These are phyloP conservation scores for Zosterops hypoxanthus DNA, from an alignment of 2,113 vertebrate species.

Conservation along the genomic window DNA sequence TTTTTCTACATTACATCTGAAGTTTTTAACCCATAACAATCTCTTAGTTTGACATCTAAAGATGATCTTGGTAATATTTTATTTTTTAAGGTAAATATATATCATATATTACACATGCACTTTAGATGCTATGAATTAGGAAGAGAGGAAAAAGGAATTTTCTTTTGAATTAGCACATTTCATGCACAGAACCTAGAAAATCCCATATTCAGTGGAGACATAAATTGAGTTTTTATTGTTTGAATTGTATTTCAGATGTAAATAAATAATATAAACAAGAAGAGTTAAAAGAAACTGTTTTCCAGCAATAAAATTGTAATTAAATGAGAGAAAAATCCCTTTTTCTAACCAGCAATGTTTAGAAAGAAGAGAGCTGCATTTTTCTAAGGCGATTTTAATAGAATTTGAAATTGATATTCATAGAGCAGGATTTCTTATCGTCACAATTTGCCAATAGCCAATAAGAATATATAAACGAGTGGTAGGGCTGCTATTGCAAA, in stretches of 20 bases:
- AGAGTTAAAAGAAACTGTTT: background rate
- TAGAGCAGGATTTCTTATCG: constrained; percentile 10
- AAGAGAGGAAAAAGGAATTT: background rate
- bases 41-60: background rate
- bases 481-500: background rate
- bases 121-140: background rate
- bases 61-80: background rate
- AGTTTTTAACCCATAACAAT: background rate
- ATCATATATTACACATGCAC: background rate
- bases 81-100: background rate
- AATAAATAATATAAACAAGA: background rate
- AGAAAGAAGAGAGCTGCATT: background rate
- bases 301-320: background rate
- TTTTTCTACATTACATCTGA: background rate
- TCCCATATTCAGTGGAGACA: background rate
- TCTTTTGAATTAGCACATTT: background rate
- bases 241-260: background rate
- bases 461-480: background rate
- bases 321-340: background rate
- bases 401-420: constrained; percentile 37
- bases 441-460: constrained; percentile 14
- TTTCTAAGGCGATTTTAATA: constrained; percentile 28
- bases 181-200: background rate
- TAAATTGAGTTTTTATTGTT: background rate
- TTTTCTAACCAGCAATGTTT: background rate